These are phyloP conservation scores for Piscicola geometra DNA, from an alignment of 2,888 invertebrate species.

Conservation along the genomic window DNA sequence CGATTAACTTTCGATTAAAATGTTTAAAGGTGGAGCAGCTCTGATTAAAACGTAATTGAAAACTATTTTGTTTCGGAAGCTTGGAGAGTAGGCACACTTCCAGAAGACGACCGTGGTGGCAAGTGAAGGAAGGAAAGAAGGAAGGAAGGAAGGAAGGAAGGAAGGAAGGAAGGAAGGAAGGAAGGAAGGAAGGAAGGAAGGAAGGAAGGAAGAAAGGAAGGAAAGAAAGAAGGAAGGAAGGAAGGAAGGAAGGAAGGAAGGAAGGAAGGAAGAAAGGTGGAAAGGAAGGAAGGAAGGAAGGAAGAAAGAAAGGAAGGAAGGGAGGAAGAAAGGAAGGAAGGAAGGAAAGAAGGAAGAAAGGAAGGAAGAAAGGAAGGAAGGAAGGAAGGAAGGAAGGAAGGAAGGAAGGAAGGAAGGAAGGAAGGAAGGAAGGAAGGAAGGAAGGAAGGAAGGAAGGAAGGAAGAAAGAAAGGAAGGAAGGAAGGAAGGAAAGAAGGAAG, in stretches of 20 bases:
- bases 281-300: too few species aligned
- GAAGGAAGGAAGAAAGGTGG: too few species aligned
- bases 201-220: slow-evolving; percentile 41
- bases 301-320: slow-evolving; percentile 41
- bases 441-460: slow-evolving; percentile 32
- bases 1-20: too few species aligned
- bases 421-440: slow-evolving; percentile 29
- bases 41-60: too few species aligned
- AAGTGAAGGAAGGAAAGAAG: slow-evolving; percentile 41
- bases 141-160: too few species aligned
- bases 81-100: too few species aligned
- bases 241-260: slow-evolving; percentile 40
- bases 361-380: slow-evolving; percentile 41
- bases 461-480: slow-evolving; percentile 29
- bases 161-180: too few species aligned
- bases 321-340: slow-evolving; percentile 42
- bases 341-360: slow-evolving; percentile 41
- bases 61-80: too few species aligned
- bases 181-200: too few species aligned
- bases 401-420: slow-evolving; percentile 34
- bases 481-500: slow-evolving; percentile 13
- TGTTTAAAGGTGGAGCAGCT: too few species aligned
- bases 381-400: slow-evolving; percentile 42
- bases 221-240: slow-evolving; percentile 42
- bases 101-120: slow-evolving; percentile 36